Base-by-base conservation (phyloP, 2,797 vertebrate species). In the Helostoma temminkii region DNA sequence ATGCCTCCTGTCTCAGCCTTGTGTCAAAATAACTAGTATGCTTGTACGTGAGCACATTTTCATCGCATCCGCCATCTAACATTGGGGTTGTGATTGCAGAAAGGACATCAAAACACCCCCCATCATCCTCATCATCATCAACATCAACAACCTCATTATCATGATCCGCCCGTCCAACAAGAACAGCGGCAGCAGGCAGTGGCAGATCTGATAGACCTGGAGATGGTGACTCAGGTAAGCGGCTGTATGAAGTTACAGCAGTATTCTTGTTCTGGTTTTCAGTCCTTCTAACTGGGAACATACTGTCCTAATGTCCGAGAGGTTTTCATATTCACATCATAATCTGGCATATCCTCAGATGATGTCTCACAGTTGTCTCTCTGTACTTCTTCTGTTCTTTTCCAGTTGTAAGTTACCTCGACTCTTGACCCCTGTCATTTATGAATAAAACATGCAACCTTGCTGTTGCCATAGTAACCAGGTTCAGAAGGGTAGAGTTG, bases 211-310 rank as follows among this genome's bases (percentile, higher is more conserved):
- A 87, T 92, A 89, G 81, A 88, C 53, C 67, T 90, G 82, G 84
- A 42, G 3, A 37, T 46, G 66, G 61, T 83, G 84, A 83, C 87
- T 69, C 73, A 93, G 93, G 94, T 94, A 94, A 94, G 92, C 47
- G 0, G 39, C 64, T 39, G 5, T 41, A 22, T 21, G 22, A 61
- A 55, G 50, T 66, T 41, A 46, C 16, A 9, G 9, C 21, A 21
- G 61, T 15, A 2, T 19, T 34, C 15, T 9, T 59, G 56, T 43
- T 52, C 47, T 41, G 11, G 30, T 32, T 52, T 60, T 41, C 5
- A 28, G 32, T 18, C 14, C 47, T 39, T 68, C 19, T 36, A 64
- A 45, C 14, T 8, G 45, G 43, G 10, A 41, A 34, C 16, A 50
- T 1, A 1, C 1, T 56, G 48, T 72, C 22, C 25, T 64, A 9